These are phyloP conservation scores for Eristalis intricaria DNA, from an alignment of 2,888 invertebrate species.

Conservation along the genomic window DNA sequence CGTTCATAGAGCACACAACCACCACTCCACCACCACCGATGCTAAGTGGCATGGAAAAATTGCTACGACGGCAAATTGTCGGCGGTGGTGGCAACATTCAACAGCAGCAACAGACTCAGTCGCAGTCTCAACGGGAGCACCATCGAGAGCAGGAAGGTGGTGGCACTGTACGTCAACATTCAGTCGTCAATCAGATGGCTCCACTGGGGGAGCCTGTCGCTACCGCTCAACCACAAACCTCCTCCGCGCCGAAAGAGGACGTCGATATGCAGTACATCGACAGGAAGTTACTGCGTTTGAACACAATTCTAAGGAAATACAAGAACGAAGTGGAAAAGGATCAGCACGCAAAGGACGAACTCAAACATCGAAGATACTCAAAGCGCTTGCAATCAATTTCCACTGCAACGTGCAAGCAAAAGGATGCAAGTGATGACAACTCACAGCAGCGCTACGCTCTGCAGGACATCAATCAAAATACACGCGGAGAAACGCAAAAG, in stretches of 20 bases:
- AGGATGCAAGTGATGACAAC: background rate
- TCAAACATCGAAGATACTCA: constrained; percentile 42
- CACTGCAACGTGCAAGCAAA: background rate
- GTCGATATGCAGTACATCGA: constrained; percentile 35
- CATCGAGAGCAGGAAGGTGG: background rate
- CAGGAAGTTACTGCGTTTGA: constrained; percentile 26
- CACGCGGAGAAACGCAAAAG: background rate
- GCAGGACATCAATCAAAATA: background rate
- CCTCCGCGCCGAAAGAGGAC: background rate
- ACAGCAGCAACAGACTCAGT: background rate
- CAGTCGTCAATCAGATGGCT: constrained; percentile 21
- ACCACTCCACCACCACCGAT: constrained; percentile 46
- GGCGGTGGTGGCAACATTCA: constrained; percentile 1
- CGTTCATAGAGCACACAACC: constrained; percentile 64
- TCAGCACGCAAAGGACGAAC: background rate
- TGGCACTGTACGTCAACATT: constrained; percentile 25
- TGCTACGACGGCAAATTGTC: constrained; percentile 38
- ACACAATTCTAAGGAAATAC: constrained; percentile 7
- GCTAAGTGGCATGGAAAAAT: constrained; percentile 44
- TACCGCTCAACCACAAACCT: background rate
- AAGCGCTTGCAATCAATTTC: constrained; percentile 32
- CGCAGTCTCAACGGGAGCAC: background rate
- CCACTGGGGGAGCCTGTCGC: background rate
- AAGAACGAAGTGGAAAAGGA: constrained; percentile 10
- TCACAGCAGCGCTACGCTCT: background rate